Conservation (phyloP, 1,140 invertebrate species). For the Drosophila elegans region DNA sequence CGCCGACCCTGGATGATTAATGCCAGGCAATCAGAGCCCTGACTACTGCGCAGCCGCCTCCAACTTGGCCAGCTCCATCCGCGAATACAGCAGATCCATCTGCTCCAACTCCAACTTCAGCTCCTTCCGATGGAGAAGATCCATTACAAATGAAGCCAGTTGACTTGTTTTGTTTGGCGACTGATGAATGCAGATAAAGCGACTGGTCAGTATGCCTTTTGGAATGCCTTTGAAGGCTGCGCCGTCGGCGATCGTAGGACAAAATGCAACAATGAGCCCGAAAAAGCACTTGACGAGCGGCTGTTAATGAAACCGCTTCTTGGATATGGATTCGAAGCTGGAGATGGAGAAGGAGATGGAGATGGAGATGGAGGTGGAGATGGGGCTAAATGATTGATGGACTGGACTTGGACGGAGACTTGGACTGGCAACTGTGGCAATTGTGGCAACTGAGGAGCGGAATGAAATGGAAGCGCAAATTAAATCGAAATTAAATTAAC, state of each 20-base stretch:
- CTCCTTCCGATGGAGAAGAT: slow-evolving; percentile 7
- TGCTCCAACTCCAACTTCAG: not conserved
- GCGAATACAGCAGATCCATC: not conserved
- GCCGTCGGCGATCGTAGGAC: slow-evolving; percentile 53
- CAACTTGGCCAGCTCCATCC: slow-evolving; percentile 28
- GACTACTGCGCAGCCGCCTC: slow-evolving; percentile 75
- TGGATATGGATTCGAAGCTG: not conserved
- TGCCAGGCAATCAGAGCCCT: slow-evolving; percentile 69
- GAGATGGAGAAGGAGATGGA: not conserved
- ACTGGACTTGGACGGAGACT: slow-evolving; percentile 12
- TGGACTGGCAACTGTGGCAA: not conserved
- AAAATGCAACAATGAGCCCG: slow-evolving; percentile 71
- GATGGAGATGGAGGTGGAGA: slow-evolving; percentile 6
- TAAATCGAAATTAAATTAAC: slow-evolving; percentile 82
- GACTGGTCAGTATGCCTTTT: slow-evolving; percentile 5
- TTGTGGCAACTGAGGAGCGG: slow-evolving; percentile 15
- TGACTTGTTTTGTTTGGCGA: slow-evolving; percentile 71
- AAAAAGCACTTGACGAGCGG: slow-evolving; percentile 70
- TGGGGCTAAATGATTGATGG: slow-evolving; percentile 65
- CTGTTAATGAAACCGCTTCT: slow-evolving; percentile 61
- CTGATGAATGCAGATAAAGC: slow-evolving; percentile 81
- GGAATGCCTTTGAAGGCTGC: slow-evolving; percentile 75
- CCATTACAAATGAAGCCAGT: slow-evolving; percentile 73
- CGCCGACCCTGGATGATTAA: slow-evolving; percentile 37
- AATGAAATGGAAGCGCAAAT: slow-evolving; percentile 47